phyloP scores from a whole-genome alignment of 2,888 invertebrate genomes.

The Deilephila porcellus region DNA sequence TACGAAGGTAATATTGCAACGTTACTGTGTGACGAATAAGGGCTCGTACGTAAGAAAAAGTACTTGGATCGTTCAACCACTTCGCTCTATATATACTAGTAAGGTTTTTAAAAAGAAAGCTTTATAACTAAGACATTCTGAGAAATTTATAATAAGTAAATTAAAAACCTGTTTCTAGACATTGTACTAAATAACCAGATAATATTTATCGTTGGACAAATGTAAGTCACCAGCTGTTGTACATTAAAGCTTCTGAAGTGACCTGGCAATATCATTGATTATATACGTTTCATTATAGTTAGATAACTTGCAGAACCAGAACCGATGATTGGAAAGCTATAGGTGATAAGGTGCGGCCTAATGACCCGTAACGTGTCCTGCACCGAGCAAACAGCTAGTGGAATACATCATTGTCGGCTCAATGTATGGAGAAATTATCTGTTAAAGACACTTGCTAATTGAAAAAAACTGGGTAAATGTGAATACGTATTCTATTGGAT shows the following conservation, averaged over 20 bases:
- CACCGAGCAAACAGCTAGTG: conserved; percentile 24
- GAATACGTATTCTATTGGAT: no score
- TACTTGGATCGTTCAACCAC: neutral
- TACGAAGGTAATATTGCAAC: conserved; percentile 52
- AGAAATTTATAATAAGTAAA: no score
- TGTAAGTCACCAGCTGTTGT: no score
- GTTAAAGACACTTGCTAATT: no score
- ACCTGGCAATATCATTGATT: neutral
- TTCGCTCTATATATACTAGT: neutral
- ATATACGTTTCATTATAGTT: neutral
- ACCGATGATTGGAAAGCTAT: conserved; percentile 51
- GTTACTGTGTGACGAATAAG: conserved; percentile 47
- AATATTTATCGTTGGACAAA: no score
- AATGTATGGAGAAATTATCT: neutral
- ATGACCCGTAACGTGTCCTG: conserved; percentile 49
- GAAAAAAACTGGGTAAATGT: no score
- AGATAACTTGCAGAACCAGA: conserved; percentile 2
- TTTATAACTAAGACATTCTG: no score
- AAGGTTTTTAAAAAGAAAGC: no score
- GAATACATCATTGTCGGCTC: neutral
- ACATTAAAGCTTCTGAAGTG: no score
- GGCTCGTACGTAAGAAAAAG: neutral
- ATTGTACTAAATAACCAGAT: no score
- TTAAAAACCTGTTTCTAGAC: no score
- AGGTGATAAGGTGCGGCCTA: conserved; percentile 50